Base-by-base conservation (phyloP, 2,888 invertebrate species). In the Machimus rusticus region DNA sequence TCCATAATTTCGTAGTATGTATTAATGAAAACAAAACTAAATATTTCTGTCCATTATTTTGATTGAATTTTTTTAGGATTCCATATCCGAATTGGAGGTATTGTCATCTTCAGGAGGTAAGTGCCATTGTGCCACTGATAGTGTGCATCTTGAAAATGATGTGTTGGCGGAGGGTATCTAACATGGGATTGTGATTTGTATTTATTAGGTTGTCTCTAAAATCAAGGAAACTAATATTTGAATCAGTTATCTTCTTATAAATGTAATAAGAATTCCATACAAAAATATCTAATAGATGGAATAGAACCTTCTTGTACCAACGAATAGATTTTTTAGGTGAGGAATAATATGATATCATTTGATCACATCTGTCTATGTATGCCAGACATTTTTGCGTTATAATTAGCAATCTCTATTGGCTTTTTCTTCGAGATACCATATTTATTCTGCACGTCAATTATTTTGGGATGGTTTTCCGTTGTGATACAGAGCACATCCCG, bases 251-350 rank as follows among this genome's bases (percentile, higher is more conserved):
- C 57, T 57, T 57, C 23, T 57, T 57, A 57, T 57, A 57, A 57
- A 57, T 57, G 57, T 57, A 57, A 57, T 57, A 57, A 57, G 57
- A 57, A n/a, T n/a, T n/a, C n/a, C n/a, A n/a, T n/a, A n/a, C n/a
- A n/a, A n/a, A n/a, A n/a, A n/a, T n/a, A n/a, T 74, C 74, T 37
- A 85, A 28, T 43, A 85, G 39, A 46, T 85, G 85, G 74, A 86
- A 76, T 46, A 76, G 43, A 31, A 86, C 86, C 55, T 86, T 86
- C 37, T 86, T 86, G 77, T 86, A 86, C 86, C 86, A 86, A 37
- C 77, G 34, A 23, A 78, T 66, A 78, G 78, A 77, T 78, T 86
- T 86, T 77, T 55, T 85, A 46, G 79, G 79, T 79, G 79, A 79
- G 79, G 51, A 79, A 79, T 79, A 79, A 79, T 79, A 79, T 79